A percentile compares a stretch with the other conserved stretches of the same genome.
These are phyloP conservation scores for Ciconia maguari DNA, from an alignment of 2,113 vertebrate genomes.

Conservation along the genomic window DNA sequence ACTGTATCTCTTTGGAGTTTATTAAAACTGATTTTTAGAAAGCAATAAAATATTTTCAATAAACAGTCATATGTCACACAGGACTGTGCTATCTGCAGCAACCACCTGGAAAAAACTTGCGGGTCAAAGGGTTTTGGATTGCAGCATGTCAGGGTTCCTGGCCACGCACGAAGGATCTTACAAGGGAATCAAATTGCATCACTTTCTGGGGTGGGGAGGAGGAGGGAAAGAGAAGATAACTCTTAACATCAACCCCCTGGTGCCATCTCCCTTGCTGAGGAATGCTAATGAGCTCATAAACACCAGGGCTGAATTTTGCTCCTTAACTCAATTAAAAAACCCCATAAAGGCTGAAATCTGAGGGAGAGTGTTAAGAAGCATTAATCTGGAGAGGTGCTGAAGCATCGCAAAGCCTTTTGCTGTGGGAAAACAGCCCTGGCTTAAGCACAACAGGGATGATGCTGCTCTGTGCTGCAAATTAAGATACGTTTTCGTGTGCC, in stretches of 20 bases:
- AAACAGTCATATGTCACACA: rapidly evolving
- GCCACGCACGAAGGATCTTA: rapidly evolving
- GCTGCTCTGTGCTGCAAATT: neutral
- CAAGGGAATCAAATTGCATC: neutral
- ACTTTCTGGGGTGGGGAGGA: neutral
- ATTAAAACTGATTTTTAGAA: neutral
- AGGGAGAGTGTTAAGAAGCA: rapidly evolving
- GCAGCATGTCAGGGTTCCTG: neutral
- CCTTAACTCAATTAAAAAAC: neutral
- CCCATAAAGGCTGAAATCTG: neutral
- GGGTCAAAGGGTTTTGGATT: rapidly evolving
- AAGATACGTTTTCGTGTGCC: rapidly evolving
- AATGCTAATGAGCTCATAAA: neutral
- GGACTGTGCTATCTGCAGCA: neutral
- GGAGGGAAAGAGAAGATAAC: neutral
- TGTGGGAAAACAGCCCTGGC: neutral
- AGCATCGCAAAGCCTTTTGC: neutral
- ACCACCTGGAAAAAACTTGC: rapidly evolving
- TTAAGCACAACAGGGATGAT: rapidly evolving
- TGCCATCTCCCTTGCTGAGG: neutral
- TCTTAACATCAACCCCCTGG: neutral
- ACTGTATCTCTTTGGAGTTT: neutral
- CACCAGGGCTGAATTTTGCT: neutral
- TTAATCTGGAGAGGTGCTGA: neutral
- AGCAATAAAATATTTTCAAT: conserved; percentile 26